phyloP scores from a whole-genome alignment of 1,140 invertebrate species.

The Trinorchestia longiramus region DNA sequence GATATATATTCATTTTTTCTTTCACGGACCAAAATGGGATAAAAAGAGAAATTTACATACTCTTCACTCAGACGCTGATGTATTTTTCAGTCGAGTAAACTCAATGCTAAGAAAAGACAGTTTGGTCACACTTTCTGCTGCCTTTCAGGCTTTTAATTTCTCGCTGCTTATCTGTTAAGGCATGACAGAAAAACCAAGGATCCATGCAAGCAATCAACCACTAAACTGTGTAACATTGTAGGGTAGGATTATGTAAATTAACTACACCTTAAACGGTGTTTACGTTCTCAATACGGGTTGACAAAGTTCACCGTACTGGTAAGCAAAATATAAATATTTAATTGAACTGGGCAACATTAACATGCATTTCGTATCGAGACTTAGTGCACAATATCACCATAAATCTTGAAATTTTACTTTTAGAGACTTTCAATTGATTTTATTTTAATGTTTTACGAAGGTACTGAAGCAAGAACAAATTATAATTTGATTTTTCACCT shows the following conservation, averaged over 20 bases:
- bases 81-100: neutral
- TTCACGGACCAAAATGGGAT: neutral
- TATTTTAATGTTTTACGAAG: neutral
- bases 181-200: neutral
- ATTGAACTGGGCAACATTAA: neutral
- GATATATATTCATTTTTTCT: no score
- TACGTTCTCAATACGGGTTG: neutral
- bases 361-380: neutral
- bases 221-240: neutral
- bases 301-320: neutral
- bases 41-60: neutral
- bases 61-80: neutral
- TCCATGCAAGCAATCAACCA: neutral
- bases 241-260: neutral
- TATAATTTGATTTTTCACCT: no score
- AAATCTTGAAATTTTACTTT: neutral
- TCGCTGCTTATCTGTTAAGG: neutral
- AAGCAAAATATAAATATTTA: neutral
- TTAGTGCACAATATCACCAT: neutral
- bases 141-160: neutral
- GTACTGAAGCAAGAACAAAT: neutral
- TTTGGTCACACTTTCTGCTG: neutral
- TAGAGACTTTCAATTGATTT: neutral
- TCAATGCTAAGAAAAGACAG: neutral
- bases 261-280: neutral